phyloP scores from a whole-genome alignment of 2,797 vertebrate genomes.

The Coracias cyanogaster region DNA sequence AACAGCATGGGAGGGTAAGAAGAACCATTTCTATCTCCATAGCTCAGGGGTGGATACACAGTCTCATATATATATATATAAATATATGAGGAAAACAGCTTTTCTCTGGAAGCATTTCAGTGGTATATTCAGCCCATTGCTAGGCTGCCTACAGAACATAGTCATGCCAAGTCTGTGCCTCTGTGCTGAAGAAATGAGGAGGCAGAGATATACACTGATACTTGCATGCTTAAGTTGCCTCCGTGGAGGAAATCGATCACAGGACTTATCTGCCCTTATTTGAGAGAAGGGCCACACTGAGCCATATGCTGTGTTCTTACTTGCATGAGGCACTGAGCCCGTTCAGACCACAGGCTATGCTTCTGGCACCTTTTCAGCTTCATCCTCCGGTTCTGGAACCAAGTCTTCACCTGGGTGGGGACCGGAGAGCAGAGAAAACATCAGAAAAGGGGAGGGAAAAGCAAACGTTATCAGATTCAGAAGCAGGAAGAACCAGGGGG shows the following conservation, averaged over 20 bases:
- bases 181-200: background rate
- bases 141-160: background rate
- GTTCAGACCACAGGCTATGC: slow-evolving; percentile 81
- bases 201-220: fast-evolving
- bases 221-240: fast-evolving
- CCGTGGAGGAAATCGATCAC: background rate
- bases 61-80: too few relatives aligned
- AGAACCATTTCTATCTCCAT: background rate
- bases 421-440: background rate
- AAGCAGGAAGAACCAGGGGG: background rate
- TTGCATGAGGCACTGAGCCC: slow-evolving; percentile 43
- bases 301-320: background rate
- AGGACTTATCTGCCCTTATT: background rate
- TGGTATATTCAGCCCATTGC: background rate
- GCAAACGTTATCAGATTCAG: background rate
- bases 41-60: background rate
- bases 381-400: slow-evolving; percentile 95
- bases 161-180: background rate
- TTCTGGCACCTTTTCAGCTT: slow-evolving; percentile 89
- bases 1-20: background rate
- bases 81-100: background rate
- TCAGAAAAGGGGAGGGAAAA: background rate
- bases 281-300: background rate
- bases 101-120: background rate
- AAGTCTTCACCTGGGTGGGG: slow-evolving; percentile 88